Conservation (phyloP, 2,888 invertebrate genomes). For the Pinctada fucata region DNA sequence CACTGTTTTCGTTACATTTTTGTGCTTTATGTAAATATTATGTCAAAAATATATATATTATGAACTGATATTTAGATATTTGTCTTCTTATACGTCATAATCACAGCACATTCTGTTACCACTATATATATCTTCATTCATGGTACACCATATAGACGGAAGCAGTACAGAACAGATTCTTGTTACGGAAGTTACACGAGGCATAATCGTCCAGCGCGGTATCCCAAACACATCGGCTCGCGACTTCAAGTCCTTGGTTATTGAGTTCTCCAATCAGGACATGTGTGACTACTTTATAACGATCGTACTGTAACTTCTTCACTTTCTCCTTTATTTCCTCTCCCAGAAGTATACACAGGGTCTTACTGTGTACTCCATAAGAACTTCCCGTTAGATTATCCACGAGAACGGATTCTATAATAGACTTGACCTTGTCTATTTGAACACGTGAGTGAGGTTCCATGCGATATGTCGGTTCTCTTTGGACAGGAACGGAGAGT, state of each 20-base stretch:
- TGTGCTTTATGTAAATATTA: no score
- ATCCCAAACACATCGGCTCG: conserved; percentile 64
- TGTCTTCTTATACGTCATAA: no score
- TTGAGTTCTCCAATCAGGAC: conserved; percentile 60
- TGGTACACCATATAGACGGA: conserved; percentile 63
- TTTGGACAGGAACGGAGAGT: conserved; percentile 40
- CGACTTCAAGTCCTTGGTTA: conserved; percentile 53
- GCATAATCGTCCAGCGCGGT: conserved; percentile 58
- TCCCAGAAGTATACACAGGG: conserved; percentile 55
- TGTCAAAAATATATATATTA: no score
- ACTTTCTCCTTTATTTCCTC: conserved; percentile 67
- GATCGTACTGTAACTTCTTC: conserved; percentile 60
- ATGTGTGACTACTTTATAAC: conserved; percentile 63
- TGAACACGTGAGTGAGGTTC: conserved; percentile 59
- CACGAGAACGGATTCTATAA: conserved; percentile 53
- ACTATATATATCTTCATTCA: conserved; percentile 56
- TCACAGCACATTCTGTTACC: no score
- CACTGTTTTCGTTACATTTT: no score
- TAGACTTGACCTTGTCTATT: conserved; percentile 41
- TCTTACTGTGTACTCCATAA: conserved; percentile 60
- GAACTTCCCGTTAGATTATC: conserved; percentile 50
- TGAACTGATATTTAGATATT: no score
- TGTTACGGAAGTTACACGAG: conserved; percentile 56
- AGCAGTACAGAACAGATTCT: conserved; percentile 59
- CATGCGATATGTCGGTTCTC: conserved; percentile 66